These are phyloP conservation scores for Goniozus legneri DNA, from an alignment of 1,140 invertebrate genomes.

Conservation along the genomic window DNA sequence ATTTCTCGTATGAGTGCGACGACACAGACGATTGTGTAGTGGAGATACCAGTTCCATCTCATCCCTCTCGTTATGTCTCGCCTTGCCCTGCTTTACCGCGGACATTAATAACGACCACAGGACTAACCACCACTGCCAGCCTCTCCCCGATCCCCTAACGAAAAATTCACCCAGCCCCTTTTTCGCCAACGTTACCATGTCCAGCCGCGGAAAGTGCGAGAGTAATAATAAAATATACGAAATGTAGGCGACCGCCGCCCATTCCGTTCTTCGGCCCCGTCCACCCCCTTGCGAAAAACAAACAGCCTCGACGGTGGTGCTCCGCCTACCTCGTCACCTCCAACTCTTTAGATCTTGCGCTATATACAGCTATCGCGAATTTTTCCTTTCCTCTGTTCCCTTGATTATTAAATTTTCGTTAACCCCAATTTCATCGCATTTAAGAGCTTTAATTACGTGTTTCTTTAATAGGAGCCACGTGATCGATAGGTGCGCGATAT, in stretches of 20 bases:
- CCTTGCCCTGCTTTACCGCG: slow-evolving; percentile 29
- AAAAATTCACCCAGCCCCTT: no score
- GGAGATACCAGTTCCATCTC: no score
- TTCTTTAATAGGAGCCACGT: slow-evolving; percentile 57
- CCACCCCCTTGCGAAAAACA: neutral
- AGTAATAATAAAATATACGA: slow-evolving; percentile 48
- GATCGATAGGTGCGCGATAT: slow-evolving; percentile 59
- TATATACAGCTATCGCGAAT: no score
- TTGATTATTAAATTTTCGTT: no score
- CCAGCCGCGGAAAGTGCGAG: slow-evolving; percentile 38
- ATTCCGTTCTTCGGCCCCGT: slow-evolving; percentile 13
- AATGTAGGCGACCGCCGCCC: slow-evolving; percentile 31
- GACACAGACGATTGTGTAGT: no score
- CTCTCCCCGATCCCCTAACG: no score
- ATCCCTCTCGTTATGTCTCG: slow-evolving; percentile 7
- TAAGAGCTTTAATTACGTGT: no score
- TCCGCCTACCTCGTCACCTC: neutral
- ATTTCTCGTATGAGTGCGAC: no score
- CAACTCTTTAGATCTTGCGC: no score
- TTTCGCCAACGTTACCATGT: slow-evolving; percentile 38
- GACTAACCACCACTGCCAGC: slow-evolving; percentile 42
- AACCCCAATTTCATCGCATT: no score
- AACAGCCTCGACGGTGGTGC: neutral
- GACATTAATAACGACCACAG: slow-evolving; percentile 50
- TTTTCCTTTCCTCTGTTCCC: no score